Base-by-base conservation (phyloP, 1,140 invertebrate genomes). In the Aphelinus atriplicis region DNA sequence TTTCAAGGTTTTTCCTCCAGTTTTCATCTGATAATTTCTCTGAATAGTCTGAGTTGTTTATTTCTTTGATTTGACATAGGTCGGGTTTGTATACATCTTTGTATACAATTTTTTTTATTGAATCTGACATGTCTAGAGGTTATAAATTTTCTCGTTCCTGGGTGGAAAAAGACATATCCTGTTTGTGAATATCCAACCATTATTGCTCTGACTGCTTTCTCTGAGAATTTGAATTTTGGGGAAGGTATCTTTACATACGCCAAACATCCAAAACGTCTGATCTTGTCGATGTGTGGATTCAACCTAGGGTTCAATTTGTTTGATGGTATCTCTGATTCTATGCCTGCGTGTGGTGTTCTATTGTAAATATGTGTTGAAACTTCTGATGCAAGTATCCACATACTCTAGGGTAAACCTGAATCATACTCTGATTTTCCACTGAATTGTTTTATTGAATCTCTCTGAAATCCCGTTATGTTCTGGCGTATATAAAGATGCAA, bases 61-160 rank as follows among this genome's bases (percentile, higher is more conserved):
- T 53, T 53, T 4, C 9, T 53, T 53, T 53, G 4, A 6, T 4
- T 53, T 53, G 51, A 53, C 3, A 26, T 26, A 26, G 26, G 26
- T 26, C 26, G 26, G 26, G 26, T 26, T 26, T 51, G 42, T 42
- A 3, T 42, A 7, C n/a, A 2, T 66, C 64, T 55, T 66, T 66
- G 7, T 66, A 66, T 1, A 68, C n/a, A 68, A 46, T 57, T 68
- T 68, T 68, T 68, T 4, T 68, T 55, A 45, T 68, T 57, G 46
- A 42, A 68, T 43, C 43, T 68, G 3, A 68, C 55, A 9, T 68
- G 55, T 68, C 55, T 45, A 2, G 66, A 68, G 6, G 10, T 45
- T 7, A 68, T 3, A 57, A 67, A 57, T 68, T n/a, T 57, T 47
- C 7, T 4, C 6, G 51, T 53, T 46, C 10, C 1, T n/a, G 51